These are phyloP conservation scores for Littorina saxatilis DNA, from an alignment of 1,140 invertebrate species.

Conservation along the genomic window DNA sequence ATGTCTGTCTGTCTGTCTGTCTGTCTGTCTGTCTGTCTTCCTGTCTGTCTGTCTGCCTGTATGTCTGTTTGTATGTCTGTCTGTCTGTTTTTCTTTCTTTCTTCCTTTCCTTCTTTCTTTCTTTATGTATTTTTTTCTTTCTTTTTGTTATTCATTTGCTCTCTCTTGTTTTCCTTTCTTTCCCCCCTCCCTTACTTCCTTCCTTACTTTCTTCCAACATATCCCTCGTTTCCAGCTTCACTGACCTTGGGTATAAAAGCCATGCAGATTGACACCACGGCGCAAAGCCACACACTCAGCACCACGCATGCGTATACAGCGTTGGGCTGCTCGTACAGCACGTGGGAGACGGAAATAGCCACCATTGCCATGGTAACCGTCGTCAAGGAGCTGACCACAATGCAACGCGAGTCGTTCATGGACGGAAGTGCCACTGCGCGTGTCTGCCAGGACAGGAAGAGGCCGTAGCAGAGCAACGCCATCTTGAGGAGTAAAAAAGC, in stretches of 20 bases:
- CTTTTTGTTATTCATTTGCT: no score
- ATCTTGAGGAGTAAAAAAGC: conserved; percentile 59
- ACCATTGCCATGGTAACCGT: conserved; percentile 52
- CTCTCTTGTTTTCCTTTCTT: no score
- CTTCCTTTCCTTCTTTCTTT: no score
- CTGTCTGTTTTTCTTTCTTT: no score
- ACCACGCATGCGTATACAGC: conserved; percentile 57
- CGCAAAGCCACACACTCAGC: conserved; percentile 77
- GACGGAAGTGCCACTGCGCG: conserved; percentile 61
- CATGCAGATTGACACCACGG: conserved; percentile 87
- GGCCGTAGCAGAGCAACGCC: conserved; percentile 52
- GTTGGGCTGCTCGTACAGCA: conserved; percentile 58
- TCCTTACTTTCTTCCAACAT: no score
- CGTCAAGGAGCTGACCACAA: conserved; percentile 57
- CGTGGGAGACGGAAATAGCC: conserved; percentile 49
- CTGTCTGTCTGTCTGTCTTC: no score
- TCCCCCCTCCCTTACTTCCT: no score
- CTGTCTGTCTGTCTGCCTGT: no score
- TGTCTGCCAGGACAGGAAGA: conserved; percentile 64
- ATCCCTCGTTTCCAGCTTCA: no score
- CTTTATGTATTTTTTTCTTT: no score
- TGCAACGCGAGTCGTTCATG: conserved; percentile 64
- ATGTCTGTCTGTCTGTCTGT: no score
- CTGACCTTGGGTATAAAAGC: conserved; percentile 88
- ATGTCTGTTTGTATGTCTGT: no score